Conservation (phyloP, 2,113 vertebrate genomes). For the Larimichthys polyactis region DNA sequence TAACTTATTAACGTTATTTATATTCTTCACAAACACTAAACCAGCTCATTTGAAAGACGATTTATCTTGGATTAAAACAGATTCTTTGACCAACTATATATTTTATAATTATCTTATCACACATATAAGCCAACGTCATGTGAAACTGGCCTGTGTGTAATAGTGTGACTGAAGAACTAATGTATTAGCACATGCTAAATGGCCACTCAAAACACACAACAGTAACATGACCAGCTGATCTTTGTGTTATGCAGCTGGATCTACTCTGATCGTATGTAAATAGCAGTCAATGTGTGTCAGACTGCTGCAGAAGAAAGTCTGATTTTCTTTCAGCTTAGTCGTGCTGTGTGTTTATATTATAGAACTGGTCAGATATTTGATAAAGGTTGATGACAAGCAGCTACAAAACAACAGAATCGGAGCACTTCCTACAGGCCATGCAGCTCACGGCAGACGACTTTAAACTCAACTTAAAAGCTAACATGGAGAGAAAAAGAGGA, state of each 20-base stretch:
- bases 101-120: too few relatives aligned
- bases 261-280: neutral
- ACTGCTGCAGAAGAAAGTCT: neutral
- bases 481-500: neutral
- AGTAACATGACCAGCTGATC: neutral
- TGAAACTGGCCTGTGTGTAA: neutral
- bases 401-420: neutral
- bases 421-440: neutral
- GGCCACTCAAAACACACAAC: neutral
- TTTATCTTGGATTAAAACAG: neutral
- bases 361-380: neutral
- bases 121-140: too few relatives aligned
- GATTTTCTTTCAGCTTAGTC: neutral
- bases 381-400: neutral
- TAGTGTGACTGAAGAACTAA: neutral
- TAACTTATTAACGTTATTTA: too few relatives aligned
- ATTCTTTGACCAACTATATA: too few relatives aligned
- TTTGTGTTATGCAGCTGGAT: too few relatives aligned
- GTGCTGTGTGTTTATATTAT: neutral
- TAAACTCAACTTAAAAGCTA: too few relatives aligned
- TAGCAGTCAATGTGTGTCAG: neutral
- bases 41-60: too few relatives aligned
- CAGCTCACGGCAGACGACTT: too few relatives aligned
- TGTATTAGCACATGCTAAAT: neutral
- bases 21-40: too few relatives aligned